phyloP scores from a whole-genome alignment of 2,113 vertebrate species.

The Labrus mixtus region DNA sequence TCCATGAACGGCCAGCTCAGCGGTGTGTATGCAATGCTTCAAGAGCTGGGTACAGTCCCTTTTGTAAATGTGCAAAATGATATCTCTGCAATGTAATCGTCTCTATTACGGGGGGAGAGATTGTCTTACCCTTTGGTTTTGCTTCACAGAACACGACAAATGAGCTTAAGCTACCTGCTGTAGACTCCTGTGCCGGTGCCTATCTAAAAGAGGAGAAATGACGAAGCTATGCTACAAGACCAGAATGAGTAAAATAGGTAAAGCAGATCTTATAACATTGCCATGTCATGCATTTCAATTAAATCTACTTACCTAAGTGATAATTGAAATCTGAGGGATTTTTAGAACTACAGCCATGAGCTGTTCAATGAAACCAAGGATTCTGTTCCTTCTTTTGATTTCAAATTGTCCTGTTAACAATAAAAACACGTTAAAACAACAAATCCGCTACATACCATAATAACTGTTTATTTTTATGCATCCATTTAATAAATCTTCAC shows the following conservation, averaged over 20 bases:
- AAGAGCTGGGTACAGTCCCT: slow-evolving; percentile 68
- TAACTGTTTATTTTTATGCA: slow-evolving; percentile 71
- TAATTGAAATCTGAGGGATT: background rate
- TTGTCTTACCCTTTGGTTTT: slow-evolving; percentile 81
- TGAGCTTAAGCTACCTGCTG: slow-evolving; percentile 57
- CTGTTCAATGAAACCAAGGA: slow-evolving; percentile 14
- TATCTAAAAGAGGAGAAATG: slow-evolving; percentile 17
- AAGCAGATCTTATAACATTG: background rate
- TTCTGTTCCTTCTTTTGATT: slow-evolving; percentile 22
- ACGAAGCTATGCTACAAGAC: slow-evolving; percentile 10
- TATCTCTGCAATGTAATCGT: slow-evolving; percentile 78
- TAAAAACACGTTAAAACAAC: slow-evolving; percentile 46
- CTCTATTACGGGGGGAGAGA: slow-evolving; percentile 82
- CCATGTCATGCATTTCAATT: background rate
- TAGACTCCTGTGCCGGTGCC: slow-evolving; percentile 18
- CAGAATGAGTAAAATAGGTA: slow-evolving; percentile 6
- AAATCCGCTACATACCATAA: slow-evolving; percentile 52
- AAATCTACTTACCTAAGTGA: background rate
- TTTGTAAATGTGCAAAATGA: slow-evolving; percentile 86
- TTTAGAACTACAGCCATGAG: background rate
- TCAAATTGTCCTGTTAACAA: slow-evolving; percentile 47
- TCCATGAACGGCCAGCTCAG: slow-evolving; percentile 52
- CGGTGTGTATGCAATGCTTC: slow-evolving; percentile 59
- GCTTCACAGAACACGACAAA: slow-evolving; percentile 80
- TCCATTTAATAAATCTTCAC: slow-evolving; percentile 77